phyloP scores from a whole-genome alignment of 2,113 vertebrate species.

The Puma concolor region DNA sequence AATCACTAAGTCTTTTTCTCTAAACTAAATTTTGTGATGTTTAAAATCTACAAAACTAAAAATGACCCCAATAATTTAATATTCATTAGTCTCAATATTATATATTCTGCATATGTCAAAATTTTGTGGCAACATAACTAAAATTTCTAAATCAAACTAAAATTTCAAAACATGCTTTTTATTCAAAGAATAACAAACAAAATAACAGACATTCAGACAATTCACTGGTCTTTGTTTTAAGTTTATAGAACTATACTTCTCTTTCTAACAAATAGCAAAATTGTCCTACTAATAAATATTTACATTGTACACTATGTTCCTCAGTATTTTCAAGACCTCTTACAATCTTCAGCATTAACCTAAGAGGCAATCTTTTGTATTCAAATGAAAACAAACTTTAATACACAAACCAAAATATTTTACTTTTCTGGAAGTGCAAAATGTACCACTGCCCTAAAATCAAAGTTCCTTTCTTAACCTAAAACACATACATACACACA shows the following conservation, averaged over 20 bases:
- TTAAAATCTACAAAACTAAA: slow-evolving; percentile 47
- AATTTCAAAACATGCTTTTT: slow-evolving; percentile 46
- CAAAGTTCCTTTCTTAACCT: slow-evolving; percentile 41
- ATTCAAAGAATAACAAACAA: slow-evolving; percentile 33
- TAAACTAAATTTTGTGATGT: not conserved
- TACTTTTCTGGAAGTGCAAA: not conserved
- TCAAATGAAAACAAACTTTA: slow-evolving; percentile 43
- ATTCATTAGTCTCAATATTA: not conserved
- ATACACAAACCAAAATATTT: slow-evolving; percentile 34
- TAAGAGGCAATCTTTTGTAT: not conserved
- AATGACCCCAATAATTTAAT: not conserved
- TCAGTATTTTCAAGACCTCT: slow-evolving; percentile 38
- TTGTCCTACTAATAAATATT: not conserved
- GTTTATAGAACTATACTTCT: not conserved
- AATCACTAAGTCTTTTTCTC: not conserved
- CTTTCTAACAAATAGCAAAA: slow-evolving; percentile 51
- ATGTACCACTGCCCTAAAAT: not conserved
- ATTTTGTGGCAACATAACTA: not conserved
- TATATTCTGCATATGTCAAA: not conserved
- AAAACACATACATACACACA: not conserved
- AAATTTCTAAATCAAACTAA: not conserved
- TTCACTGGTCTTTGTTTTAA: not conserved
- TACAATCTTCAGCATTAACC: slow-evolving; percentile 23
- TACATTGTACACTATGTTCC: not conserved
- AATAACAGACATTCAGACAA: not conserved